These are phyloP conservation scores for Clinocottus analis DNA, from an alignment of 2,113 vertebrate species.

Conservation along the genomic window DNA sequence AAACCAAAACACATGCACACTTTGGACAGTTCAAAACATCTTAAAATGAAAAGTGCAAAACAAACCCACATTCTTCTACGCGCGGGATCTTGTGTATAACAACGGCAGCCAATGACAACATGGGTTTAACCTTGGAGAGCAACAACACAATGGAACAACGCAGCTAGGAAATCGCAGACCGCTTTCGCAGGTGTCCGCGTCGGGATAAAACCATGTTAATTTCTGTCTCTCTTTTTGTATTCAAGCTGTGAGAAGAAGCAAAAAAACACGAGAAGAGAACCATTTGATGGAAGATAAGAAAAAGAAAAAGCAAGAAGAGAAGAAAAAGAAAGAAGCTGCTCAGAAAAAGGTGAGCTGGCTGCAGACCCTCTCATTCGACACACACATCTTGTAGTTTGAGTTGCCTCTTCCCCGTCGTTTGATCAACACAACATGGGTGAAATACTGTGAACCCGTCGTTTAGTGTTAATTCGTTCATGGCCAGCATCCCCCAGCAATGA, in stretches of 20 bases:
- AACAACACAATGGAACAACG: not conserved
- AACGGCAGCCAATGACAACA: not conserved
- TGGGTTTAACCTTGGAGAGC: constrained; percentile 9
- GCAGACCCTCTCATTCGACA: not conserved
- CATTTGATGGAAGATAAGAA: constrained; percentile 99
- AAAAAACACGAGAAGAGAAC: constrained; percentile 91
- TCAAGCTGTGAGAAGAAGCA: constrained; percentile 89
- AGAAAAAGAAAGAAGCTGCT: constrained; percentile 99
- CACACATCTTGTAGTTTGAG: not conserved
- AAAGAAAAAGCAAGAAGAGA: constrained; percentile 99
- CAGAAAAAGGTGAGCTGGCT: constrained; percentile 90
- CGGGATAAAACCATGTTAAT: not conserved
- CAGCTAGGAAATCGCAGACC: not conserved
- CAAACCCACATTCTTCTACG: constrained; percentile 8
- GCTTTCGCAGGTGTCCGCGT: constrained; percentile 1
- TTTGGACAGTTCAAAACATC: constrained; percentile 19
- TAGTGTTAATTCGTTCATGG: not conserved
- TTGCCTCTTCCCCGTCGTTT: not conserved
- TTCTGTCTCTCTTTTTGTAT: constrained; percentile 29
- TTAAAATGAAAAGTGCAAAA: constrained; percentile 12
- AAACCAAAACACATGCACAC: not conserved
- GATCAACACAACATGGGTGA: not conserved
- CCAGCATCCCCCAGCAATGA: not conserved
- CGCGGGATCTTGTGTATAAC: not conserved
- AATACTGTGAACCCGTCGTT: not conserved